Conservation (phyloP, 2,888 invertebrate genomes). For the Caenorhabditis sinica region DNA sequence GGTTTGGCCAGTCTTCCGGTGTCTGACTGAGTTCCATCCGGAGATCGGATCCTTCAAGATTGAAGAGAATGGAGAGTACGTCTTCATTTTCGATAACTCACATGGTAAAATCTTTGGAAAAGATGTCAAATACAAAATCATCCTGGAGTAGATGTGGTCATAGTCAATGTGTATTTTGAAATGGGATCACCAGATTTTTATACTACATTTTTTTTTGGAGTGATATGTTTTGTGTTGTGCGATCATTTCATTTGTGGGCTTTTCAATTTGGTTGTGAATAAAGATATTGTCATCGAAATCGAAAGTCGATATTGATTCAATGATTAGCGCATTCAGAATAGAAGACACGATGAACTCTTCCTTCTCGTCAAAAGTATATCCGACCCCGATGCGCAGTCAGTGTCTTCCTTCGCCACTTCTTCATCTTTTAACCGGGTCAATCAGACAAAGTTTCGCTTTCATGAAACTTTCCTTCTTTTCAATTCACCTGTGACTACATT, state of each 20-base stretch:
- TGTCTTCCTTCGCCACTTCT: constrained; percentile 23
- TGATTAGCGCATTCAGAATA: constrained; percentile 39
- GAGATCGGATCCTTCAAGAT: constrained; percentile 75
- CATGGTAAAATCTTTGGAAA: constrained; percentile 79
- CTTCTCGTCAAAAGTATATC: constrained; percentile 62
- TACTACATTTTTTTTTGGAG: background rate
- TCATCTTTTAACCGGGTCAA: constrained; percentile 63
- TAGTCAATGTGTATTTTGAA: background rate
- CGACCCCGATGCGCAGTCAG: constrained; percentile 39
- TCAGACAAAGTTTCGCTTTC: constrained; percentile 68
- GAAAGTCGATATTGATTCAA: constrained; percentile 46
- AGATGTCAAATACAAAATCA: constrained; percentile 78
- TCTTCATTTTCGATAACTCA: constrained; percentile 79
- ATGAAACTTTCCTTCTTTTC: constrained; percentile 63
- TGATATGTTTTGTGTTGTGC: constrained; percentile 4
- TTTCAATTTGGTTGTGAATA: constrained; percentile 51
- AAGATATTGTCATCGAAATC: constrained; percentile 16
- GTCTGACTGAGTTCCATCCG: constrained; percentile 80
- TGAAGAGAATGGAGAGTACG: constrained; percentile 73
- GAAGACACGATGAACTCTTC: constrained; percentile 49
- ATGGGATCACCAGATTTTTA: background rate
- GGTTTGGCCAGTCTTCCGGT: constrained; percentile 79
- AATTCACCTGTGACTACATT: constrained; percentile 59
- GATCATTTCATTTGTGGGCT: background rate
- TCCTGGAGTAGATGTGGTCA: constrained; percentile 43